Base-by-base conservation (phyloP, 2,113 vertebrate species). In the Nymphicus hollandicus region DNA sequence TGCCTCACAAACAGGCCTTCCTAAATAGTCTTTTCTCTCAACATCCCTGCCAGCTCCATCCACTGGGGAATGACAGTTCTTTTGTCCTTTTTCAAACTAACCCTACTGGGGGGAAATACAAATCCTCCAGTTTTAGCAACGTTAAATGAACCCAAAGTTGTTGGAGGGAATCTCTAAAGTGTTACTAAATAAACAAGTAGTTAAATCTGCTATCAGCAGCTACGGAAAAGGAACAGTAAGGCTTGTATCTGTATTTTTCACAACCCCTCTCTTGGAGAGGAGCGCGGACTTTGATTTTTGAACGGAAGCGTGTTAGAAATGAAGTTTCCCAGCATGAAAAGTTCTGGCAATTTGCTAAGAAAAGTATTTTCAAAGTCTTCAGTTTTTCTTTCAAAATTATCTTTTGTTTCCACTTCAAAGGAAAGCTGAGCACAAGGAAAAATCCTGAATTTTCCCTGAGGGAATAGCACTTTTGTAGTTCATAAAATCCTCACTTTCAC, bases 361-460 rank as follows among this genome's bases (percentile, higher is more conserved):
- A 64, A 95, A 95, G 65, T 92, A 84, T 89, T 95, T 95, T 89
- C 56, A 55, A 86, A 81, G 76, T 91, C 83, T 55, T 39, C 31
- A 33, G 47, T 92, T 96, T 96, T 95, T 92, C 81, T 95, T 96
- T 86, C 55, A 83, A 49, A 96, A 93, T 92, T 92, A 64, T 89
- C 81, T 96, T 92, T 91, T 92, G 86, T 88, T 92, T 84, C 68
- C 88, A 84, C 86, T 86, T 93, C 77, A 95, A 91, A 95, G 65
- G 81, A 93, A 71, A 81, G 86, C 29, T 60, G 60, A 92, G 58
- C 53, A 58, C 49, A 64, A 31, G 81, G 71, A 81, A 88, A 81
- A 93, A 58, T 53, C 56, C 50, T 60, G 27, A 50, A 35, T 83
- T 91, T 91, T 71, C 69, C 56, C 83, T 52, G 41, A 81, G 80